Evolutionary conservation across 2,113 vertebrate genomes (phyloP).

Genomic region (Ceuthmochares aereus): DNA sequence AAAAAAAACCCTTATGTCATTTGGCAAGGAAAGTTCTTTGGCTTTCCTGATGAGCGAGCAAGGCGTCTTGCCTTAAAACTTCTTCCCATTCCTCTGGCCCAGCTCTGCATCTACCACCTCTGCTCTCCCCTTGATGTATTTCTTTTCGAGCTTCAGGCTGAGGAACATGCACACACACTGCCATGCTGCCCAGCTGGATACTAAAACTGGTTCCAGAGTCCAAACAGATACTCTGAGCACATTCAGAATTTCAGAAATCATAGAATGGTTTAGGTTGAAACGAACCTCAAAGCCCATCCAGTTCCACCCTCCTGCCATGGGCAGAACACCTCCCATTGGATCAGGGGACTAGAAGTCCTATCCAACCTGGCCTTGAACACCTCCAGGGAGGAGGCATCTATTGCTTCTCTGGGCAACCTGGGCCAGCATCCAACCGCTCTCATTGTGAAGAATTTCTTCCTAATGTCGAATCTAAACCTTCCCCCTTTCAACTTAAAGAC

Average conservation of each 20-base stretch:
- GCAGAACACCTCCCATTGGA: too few relatives aligned
- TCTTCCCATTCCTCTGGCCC: background rate
- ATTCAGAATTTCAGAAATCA: background rate
- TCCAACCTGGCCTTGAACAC: too few relatives aligned
- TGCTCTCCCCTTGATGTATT: background rate
- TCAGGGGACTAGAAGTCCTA: too few relatives aligned
- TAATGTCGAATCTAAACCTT: too few relatives aligned
- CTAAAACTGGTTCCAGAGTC: background rate
- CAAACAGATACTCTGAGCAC: background rate
- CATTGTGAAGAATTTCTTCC: too few relatives aligned
- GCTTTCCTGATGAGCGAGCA: background rate
- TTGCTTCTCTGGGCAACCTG: too few relatives aligned
- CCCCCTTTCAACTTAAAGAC: too few relatives aligned
- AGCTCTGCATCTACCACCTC: background rate
- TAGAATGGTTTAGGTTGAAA: too few relatives aligned
- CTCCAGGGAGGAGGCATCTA: too few relatives aligned
- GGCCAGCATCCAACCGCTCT: too few relatives aligned
- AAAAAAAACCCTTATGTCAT: background rate
- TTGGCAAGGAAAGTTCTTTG: background rate
- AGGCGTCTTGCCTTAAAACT: background rate
- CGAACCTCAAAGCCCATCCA: too few relatives aligned
- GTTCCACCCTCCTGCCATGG: too few relatives aligned
- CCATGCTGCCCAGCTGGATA: background rate
- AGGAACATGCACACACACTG: fast-evolving
- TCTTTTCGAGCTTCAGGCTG: background rate